Percentiles rank a stretch among this genome's conserved stretches.
These are phyloP conservation scores for Drosophila kanapiae DNA, from an alignment of 1,140 invertebrate genomes.

Conservation along the genomic window DNA sequence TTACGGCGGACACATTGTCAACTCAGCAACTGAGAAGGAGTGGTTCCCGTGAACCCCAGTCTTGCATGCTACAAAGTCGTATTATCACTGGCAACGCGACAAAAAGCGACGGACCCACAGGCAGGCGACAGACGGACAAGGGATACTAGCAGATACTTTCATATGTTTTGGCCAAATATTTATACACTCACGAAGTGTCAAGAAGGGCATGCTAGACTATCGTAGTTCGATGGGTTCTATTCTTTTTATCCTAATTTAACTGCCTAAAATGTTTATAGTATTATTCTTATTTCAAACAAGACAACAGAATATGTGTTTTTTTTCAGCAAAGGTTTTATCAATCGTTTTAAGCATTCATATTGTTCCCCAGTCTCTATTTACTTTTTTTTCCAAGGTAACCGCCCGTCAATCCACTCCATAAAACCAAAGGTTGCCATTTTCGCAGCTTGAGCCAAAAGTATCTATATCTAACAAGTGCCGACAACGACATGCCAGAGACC, in stretches of 20 bases:
- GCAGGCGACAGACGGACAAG: neutral
- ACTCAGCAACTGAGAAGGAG: slow-evolving; percentile 36
- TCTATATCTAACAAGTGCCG: slow-evolving; percentile 79
- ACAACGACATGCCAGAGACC: slow-evolving; percentile 71
- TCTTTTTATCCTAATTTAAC: no score
- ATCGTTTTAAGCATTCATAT: no score
- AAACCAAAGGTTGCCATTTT: slow-evolving; percentile 10
- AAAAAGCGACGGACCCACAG: slow-evolving; percentile 6
- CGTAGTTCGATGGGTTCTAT: neutral
- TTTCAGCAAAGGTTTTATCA: neutral
- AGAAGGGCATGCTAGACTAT: neutral
- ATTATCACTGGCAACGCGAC: slow-evolving; percentile 55
- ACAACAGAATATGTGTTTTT: no score
- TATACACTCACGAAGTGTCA: neutral
- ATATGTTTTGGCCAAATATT: slow-evolving; percentile 60
- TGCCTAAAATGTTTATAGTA: no score
- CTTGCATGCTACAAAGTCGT: slow-evolving; percentile 72
- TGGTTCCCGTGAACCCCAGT: slow-evolving; percentile 14
- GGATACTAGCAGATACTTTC: slow-evolving; percentile 27
- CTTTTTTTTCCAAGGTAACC: slow-evolving; percentile 11
- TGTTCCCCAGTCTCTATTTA: neutral
- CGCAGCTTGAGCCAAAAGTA: slow-evolving; percentile 61
- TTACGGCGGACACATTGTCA: slow-evolving; percentile 57
- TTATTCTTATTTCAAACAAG: no score
- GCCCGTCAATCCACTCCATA: neutral